Percentiles rank a stretch among this genome's conserved stretches.
Evolutionary conservation across 2,113 vertebrate species (phyloP).

Genomic region (Jaculus jaculus): DNA sequence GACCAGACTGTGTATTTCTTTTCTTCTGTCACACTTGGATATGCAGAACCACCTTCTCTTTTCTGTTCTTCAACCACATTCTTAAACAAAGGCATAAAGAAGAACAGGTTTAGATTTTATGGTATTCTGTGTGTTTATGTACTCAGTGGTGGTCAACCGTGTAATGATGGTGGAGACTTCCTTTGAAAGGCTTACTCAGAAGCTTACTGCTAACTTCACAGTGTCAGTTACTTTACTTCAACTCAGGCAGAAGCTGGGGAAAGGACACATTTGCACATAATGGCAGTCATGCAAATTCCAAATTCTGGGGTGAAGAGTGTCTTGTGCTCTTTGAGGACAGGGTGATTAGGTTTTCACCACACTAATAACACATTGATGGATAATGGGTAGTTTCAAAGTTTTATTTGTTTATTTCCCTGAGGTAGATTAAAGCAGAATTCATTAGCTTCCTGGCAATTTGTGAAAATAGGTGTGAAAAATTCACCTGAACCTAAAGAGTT

Average conservation of each 20-base stretch:
- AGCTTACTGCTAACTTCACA: conserved; percentile 71
- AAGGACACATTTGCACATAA: conserved; percentile 73
- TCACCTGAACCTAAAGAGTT: not conserved
- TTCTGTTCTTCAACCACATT: not conserved
- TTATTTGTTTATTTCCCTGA: conserved; percentile 16
- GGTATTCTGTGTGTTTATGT: conserved; percentile 61
- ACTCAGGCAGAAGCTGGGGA: conserved; percentile 66
- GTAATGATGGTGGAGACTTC: conserved; percentile 71
- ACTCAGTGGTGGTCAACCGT: conserved; percentile 66
- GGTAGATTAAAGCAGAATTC: not conserved
- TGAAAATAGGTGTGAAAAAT: not conserved
- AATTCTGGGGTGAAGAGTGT: conserved; percentile 19
- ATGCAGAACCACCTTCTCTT: not conserved
- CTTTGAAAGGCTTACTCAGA: conserved; percentile 78
- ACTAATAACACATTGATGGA: not conserved
- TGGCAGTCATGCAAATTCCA: conserved; percentile 72
- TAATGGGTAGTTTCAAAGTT: not conserved
- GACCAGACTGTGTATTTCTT: not conserved
- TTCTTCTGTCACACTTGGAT: not conserved
- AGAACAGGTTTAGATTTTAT: conserved; percentile 59
- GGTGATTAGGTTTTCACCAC: not conserved
- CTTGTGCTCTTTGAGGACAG: not conserved
- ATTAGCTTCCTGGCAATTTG: not conserved
- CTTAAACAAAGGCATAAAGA: conserved; percentile 67
- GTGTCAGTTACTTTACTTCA: conserved; percentile 82